These are phyloP conservation scores for Eidolon helvum DNA, from an alignment of 2,113 vertebrate genomes.

Conservation along the genomic window DNA sequence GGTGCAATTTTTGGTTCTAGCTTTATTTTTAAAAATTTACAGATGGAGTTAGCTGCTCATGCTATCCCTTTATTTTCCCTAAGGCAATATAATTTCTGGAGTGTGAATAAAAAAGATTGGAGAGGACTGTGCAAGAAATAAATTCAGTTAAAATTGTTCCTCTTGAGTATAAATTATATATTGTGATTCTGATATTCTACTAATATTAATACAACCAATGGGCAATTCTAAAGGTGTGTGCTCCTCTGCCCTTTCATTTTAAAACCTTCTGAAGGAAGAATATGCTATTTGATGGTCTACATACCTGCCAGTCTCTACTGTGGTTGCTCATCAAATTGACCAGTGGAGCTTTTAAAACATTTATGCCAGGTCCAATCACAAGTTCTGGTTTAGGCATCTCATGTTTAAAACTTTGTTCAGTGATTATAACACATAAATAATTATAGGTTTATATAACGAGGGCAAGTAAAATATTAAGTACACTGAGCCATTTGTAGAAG, in stretches of 20 bases:
- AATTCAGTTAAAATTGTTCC: not conserved
- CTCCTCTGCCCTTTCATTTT: not conserved
- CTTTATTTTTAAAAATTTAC: slow-evolving; percentile 46
- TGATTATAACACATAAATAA: not conserved
- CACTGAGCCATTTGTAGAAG: not conserved
- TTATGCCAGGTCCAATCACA: not conserved
- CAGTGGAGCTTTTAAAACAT: not conserved
- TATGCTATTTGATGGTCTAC: not conserved
- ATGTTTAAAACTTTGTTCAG: not conserved
- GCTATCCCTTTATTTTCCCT: not conserved
- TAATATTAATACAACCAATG: not conserved
- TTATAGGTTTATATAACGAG: not conserved
- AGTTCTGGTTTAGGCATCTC: not conserved
- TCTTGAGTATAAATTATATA: not conserved
- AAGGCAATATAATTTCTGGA: slow-evolving; percentile 15
- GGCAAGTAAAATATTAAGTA: not conserved
- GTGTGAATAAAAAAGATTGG: slow-evolving; percentile 15
- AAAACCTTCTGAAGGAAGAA: not conserved
- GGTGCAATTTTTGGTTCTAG: not conserved
- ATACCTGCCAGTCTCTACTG: not conserved
- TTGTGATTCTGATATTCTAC: not conserved
- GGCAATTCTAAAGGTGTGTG: not conserved
- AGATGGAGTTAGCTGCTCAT: slow-evolving; percentile 10
- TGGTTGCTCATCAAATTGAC: not conserved
- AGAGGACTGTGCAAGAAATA: not conserved